Percentiles rank a stretch among this genome's conserved stretches.
Conservation (phyloP, 2,797 vertebrate species). For the Onychomys torridus region DNA sequence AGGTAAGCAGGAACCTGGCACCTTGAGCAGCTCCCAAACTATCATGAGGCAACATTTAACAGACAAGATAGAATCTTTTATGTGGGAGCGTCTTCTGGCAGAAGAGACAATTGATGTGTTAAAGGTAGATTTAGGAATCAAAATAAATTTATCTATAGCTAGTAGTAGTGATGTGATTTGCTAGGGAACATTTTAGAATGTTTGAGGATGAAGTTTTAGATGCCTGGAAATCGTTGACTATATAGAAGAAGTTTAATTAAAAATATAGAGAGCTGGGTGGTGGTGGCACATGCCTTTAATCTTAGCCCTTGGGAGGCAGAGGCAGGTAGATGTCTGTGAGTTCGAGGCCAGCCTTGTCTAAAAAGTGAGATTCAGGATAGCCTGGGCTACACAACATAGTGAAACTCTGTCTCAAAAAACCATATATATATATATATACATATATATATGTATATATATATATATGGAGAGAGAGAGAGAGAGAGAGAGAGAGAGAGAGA, state of each 20-base stretch:
- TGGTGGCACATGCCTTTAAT: background rate
- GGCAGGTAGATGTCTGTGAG: background rate
- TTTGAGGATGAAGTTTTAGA: conserved; percentile 26
- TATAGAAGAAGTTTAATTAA: conserved; percentile 36
- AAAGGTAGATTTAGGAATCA: conserved; percentile 68
- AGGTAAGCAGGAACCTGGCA: conserved; percentile 87
- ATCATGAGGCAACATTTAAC: background rate
- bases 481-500: background rate
- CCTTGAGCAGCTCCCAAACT: background rate
- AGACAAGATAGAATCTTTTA: background rate
- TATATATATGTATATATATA: too few relatives aligned
- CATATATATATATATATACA: background rate
- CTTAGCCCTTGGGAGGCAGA: background rate
- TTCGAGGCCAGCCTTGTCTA: background rate
- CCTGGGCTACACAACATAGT: background rate
- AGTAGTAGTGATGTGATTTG: conserved; percentile 25
- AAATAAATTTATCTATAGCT: conserved; percentile 59
- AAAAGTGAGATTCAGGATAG: background rate
- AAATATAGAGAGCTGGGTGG: background rate
- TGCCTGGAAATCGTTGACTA: background rate
- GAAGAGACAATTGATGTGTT: conserved; percentile 34
- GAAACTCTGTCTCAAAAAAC: background rate
- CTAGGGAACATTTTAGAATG: conserved; percentile 42
- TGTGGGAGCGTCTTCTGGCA: background rate
- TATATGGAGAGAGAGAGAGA: too few relatives aligned